Base-by-base conservation (phyloP, 2,888 invertebrate genomes). In the Elysia crispata region DNA sequence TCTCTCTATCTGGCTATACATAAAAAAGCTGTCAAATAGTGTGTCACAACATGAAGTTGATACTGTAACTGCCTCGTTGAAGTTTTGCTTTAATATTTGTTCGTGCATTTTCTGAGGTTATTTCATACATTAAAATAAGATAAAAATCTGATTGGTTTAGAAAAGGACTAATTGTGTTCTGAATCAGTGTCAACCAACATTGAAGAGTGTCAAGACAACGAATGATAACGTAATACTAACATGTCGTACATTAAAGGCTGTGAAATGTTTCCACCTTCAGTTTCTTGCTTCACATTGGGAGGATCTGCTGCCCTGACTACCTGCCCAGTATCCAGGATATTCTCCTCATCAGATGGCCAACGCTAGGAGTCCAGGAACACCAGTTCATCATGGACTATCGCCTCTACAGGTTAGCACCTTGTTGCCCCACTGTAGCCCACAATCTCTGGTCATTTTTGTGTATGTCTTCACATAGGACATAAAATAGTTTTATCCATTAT, bases 241-340 rank as follows among this genome's bases (percentile, higher is more conserved):
- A 41, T 41, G n/a, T n/a, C n/a, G n/a, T n/a, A n/a, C n/a, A n/a
- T n/a, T n/a, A n/a, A n/a, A n/a, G 41, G 41, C 11, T 41, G 3
- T 41, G 3, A 6, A 6, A 41, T 11, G 5, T 41, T 11, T 41
- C 41, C 41, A 41, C 25, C 28, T 15, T 30, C 31, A 91, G 91
- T 84, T 90, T 90, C 82, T 86, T 90, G 30, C 82, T 86, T 67
- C 83, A 89, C 76, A 79, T 90, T 31, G 85, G 86, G 25, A 83
- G 89, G 11, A 84, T 90, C 20, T 80, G 85, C 66, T 73, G 82
- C 54, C 78, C 82, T 6, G 84, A 86, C 33, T 91, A 89, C 82
- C 75, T 88, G n/a, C 90, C 91, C 23, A 88, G 86, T 0, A 84
- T 90, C 31, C 86, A 89, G 67, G 91, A 91, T 80, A 89, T 91